Evolutionary conservation across 2,113 vertebrate genomes (phyloP).

Genomic region (Eulacestoma nigropectus): DNA sequence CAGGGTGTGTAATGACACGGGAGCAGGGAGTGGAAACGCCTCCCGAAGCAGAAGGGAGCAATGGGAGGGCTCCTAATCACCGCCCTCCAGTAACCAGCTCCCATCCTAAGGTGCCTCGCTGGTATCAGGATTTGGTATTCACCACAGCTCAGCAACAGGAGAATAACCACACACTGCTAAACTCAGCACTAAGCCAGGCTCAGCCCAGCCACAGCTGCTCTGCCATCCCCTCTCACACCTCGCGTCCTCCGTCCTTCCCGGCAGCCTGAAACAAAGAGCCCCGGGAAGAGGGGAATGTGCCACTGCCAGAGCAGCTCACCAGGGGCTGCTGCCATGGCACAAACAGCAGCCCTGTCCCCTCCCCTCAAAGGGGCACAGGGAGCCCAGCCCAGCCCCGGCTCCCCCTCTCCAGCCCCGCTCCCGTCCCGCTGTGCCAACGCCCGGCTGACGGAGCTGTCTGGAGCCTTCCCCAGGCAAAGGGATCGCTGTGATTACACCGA

Average conservation of each 20-base stretch:
- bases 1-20: neutral
- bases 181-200: neutral
- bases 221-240: neutral
- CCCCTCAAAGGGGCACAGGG: neutral
- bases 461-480: neutral
- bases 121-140: neutral
- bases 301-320: neutral
- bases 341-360: neutral
- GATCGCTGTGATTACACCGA: neutral
- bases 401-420: neutral
- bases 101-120: neutral
- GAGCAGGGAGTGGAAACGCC: neutral
- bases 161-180: neutral
- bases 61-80: neutral
- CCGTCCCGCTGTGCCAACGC: rapidly evolving
- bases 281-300: neutral
- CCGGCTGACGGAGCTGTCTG: neutral
- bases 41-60: neutral
- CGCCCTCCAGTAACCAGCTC: neutral
- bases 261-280: neutral
- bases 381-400: neutral
- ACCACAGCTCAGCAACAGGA: neutral
- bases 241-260: neutral
- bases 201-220: neutral
- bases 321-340: neutral